These are phyloP conservation scores for Cottus gobio DNA, from an alignment of 2,113 vertebrate genomes.

Conservation along the genomic window DNA sequence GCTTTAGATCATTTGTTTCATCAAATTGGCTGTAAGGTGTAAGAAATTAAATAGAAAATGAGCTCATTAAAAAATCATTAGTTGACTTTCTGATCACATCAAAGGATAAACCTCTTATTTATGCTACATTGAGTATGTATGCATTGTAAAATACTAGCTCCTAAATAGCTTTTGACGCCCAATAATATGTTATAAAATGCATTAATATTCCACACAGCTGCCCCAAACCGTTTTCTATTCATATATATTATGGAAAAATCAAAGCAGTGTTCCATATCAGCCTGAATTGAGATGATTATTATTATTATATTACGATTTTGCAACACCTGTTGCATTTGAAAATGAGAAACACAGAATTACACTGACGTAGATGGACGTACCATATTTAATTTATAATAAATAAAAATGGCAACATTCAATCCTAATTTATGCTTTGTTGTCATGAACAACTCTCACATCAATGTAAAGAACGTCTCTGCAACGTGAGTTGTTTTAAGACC, in stretches of 20 bases:
- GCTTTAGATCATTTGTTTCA: constrained; percentile 21
- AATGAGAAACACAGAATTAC: too few species aligned
- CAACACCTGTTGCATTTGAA: neutral
- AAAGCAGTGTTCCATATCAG: neutral
- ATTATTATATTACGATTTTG: neutral
- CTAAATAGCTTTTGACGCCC: neutral
- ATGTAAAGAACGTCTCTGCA: constrained; percentile 1
- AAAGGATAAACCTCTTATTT: constrained; percentile 2
- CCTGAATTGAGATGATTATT: neutral
- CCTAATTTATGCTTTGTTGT: neutral
- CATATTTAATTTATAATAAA: neutral
- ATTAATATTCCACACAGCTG: neutral
- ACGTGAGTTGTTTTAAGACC: neutral
- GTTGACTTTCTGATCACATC: neutral
- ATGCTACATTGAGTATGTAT: neutral
- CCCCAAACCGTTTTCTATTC: neutral
- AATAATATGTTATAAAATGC: neutral
- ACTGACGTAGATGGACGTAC: neutral
- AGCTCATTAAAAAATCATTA: constrained; percentile 16
- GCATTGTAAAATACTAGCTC: neutral
- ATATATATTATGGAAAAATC: neutral
- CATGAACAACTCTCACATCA: neutral
- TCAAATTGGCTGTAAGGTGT: neutral
- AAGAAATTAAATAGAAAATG: neutral
- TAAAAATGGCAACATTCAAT: neutral